These are phyloP conservation scores for Augochlora pura DNA, from an alignment of 1,140 invertebrate genomes.

Conservation along the genomic window DNA sequence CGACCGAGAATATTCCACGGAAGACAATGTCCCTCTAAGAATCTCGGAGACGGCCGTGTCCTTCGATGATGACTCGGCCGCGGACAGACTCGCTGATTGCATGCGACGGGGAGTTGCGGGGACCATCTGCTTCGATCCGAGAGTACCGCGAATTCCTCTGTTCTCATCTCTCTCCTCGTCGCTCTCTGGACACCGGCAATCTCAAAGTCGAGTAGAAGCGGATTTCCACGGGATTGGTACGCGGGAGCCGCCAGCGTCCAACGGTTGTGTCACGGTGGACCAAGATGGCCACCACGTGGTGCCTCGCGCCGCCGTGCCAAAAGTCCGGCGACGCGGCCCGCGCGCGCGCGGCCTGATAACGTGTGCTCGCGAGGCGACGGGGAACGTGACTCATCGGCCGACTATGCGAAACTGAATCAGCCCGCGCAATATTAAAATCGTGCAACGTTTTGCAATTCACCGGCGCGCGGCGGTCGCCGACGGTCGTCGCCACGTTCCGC, in stretches of 20 bases:
- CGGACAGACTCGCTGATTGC: too few species aligned
- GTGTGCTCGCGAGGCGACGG: constrained; percentile 3
- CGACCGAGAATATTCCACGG: too few species aligned
- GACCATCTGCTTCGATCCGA: too few species aligned
- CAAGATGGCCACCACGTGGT: not conserved
- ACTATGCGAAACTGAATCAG: constrained; percentile 57
- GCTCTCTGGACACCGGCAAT: constrained; percentile 12
- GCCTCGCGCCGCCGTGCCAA: constrained; percentile 4
- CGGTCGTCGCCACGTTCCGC: not conserved
- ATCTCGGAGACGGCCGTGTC: too few species aligned
- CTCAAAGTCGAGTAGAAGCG: constrained; percentile 26
- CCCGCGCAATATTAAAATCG: constrained; percentile 48
- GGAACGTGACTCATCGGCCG: constrained; percentile 49
- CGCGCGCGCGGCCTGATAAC: constrained; percentile 40
- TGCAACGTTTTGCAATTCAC: constrained; percentile 48
- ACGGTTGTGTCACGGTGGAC: not conserved
- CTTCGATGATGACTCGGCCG: too few species aligned
- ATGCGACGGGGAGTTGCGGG: too few species aligned
- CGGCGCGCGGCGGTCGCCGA: constrained; percentile 5
- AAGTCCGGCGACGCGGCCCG: not conserved
- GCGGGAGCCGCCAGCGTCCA: too few species aligned
- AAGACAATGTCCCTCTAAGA: too few species aligned
- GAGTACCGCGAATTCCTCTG: too few species aligned
- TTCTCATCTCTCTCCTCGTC: too few species aligned
- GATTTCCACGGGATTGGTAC: constrained; percentile 18